Conservation (phyloP, 1,140 invertebrate genomes). For the Heliconius melpomene region DNA sequence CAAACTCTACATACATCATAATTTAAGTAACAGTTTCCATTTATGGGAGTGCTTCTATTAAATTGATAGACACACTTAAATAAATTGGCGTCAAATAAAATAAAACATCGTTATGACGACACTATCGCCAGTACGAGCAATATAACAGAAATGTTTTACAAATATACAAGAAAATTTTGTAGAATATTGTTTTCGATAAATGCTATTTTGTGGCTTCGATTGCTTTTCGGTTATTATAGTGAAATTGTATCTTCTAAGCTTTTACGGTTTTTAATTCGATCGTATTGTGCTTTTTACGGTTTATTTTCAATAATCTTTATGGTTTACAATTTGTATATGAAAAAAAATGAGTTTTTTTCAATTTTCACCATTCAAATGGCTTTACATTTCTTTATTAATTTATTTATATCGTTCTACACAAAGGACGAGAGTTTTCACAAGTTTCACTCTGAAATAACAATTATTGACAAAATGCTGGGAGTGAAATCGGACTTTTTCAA, state of each 20-base stretch:
- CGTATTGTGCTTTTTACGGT: slow-evolving; percentile 14
- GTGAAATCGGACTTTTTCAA: not conserved
- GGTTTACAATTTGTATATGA: not conserved
- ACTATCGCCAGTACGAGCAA: not conserved
- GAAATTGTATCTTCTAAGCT: slow-evolving; percentile 12
- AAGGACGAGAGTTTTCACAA: slow-evolving; percentile 14
- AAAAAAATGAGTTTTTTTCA: not conserved
- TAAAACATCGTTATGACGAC: slow-evolving; percentile 3
- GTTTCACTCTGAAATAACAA: slow-evolving; percentile 11
- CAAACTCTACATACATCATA: slow-evolving; percentile 1
- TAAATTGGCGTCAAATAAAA: slow-evolving; percentile 12
- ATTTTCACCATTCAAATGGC: not conserved
- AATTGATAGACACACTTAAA: slow-evolving; percentile 13
- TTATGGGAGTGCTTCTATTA: slow-evolving; percentile 11
- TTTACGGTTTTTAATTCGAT: slow-evolving; percentile 7
- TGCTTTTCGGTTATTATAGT: slow-evolving; percentile 25
- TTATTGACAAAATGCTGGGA: slow-evolving; percentile 15
- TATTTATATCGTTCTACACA: slow-evolving; percentile 13
- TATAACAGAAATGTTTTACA: not conserved
- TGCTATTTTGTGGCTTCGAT: slow-evolving; percentile 18
- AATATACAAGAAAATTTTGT: slow-evolving; percentile 4
- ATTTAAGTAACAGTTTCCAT: slow-evolving; percentile 9
- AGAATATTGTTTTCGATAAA: slow-evolving; percentile 14
- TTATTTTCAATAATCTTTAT: not conserved
- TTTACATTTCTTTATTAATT: not conserved